A percentile compares a stretch with the other conserved stretches of the same genome.
Conservation (phyloP, 2,888 invertebrate species). For the Chrysina gloriosa region DNA sequence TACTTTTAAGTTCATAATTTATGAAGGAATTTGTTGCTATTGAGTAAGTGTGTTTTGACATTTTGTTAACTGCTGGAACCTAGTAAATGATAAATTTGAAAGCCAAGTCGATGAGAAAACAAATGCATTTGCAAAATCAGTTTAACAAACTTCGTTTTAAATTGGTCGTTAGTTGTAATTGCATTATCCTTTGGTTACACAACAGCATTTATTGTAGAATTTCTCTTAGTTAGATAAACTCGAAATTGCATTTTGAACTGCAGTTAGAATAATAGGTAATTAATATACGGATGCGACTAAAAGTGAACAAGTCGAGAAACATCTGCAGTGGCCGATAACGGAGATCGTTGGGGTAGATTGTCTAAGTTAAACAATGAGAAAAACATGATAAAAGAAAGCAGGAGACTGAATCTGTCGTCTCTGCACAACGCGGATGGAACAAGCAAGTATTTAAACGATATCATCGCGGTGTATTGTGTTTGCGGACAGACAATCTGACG, state of each 20-base stretch:
- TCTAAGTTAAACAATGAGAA: conserved; percentile 43
- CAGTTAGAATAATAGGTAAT: conserved; percentile 25
- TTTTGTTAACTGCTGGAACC: too few relatives aligned
- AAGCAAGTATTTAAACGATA: conserved; percentile 53
- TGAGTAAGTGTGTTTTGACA: too few relatives aligned
- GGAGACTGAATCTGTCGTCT: conserved; percentile 37
- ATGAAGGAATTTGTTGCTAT: too few relatives aligned
- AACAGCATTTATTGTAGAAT: background rate
- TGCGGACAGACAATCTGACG: conserved; percentile 55
- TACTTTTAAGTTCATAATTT: too few relatives aligned
- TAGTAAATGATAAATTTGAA: too few relatives aligned
- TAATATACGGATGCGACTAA: conserved; percentile 47
- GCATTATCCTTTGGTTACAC: background rate
- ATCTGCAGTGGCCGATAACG: conserved; percentile 46
- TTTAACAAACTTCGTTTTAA: background rate
- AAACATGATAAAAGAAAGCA: conserved; percentile 34
- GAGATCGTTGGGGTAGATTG: conserved; percentile 41
- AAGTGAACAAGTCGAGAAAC: conserved; percentile 45
- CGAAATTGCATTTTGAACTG: conserved; percentile 17
- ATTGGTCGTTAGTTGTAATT: background rate
- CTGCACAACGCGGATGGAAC: conserved; percentile 43
- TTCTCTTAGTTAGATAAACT: background rate
- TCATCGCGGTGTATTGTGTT: conserved; percentile 53
- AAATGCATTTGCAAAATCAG: background rate
- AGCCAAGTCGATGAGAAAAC: too few relatives aligned